These are phyloP conservation scores for Phaetusa simplex DNA, from an alignment of 2,113 vertebrate species.

Conservation along the genomic window DNA sequence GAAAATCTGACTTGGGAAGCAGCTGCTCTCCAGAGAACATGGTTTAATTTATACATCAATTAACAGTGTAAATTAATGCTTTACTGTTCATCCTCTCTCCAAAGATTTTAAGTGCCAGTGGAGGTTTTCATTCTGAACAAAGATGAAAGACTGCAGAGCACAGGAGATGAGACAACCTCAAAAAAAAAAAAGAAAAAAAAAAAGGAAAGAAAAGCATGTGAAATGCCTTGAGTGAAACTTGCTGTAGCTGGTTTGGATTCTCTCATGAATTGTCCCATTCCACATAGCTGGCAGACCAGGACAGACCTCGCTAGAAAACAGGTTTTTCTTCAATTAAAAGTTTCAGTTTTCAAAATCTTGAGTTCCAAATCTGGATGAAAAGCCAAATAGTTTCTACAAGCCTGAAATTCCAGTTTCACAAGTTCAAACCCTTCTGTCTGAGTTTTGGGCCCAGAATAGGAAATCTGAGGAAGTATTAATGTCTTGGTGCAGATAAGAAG, in stretches of 20 bases:
- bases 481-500: background rate
- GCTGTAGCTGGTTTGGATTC: background rate
- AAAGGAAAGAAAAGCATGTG: background rate
- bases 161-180: background rate
- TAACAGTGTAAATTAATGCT: slow-evolving; percentile 59
- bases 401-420: background rate
- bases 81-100: slow-evolving; percentile 10
- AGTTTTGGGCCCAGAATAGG: background rate
- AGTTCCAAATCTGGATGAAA: background rate
- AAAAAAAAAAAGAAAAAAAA: background rate
- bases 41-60: slow-evolving; percentile 59
- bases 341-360: background rate
- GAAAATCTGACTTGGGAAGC: background rate
- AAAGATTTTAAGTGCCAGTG: background rate
- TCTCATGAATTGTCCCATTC: background rate
- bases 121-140: slow-evolving; percentile 12
- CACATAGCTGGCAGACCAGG: background rate
- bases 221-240: background rate
- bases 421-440: background rate
- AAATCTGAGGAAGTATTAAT: background rate
- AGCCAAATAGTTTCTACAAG: background rate
- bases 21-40: background rate
- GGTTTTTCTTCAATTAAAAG: background rate
- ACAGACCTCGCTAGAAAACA: background rate
- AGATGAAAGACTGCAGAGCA: slow-evolving; percentile 42